Evolutionary conservation across 2,888 invertebrate species (phyloP).

Genomic region (Autographa pulchrina): DNA sequence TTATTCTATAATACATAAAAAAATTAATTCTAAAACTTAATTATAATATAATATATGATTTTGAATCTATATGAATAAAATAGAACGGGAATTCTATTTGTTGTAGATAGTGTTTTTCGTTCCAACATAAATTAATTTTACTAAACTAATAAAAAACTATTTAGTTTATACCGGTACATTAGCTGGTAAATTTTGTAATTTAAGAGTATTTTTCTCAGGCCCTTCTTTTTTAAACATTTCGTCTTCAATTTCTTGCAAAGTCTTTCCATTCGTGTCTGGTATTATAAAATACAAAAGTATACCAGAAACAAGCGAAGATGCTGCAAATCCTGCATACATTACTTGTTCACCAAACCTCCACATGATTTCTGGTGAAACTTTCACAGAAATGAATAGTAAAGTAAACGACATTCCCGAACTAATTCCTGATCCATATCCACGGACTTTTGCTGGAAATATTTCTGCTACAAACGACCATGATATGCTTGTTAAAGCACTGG

Average conservation of each 20-base stretch:
- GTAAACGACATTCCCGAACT: slow-evolving; percentile 66
- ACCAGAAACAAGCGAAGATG: slow-evolving; percentile 59
- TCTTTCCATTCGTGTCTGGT: slow-evolving; percentile 89
- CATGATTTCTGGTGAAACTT: slow-evolving; percentile 69
- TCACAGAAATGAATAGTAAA: slow-evolving; percentile 69
- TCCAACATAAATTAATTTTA: neutral
- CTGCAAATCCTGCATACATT: slow-evolving; percentile 67
- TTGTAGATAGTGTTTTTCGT: neutral
- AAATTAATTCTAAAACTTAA: no score
- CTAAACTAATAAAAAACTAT: neutral
- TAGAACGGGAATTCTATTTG: no score
- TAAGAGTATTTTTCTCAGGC: slow-evolving; percentile 7
- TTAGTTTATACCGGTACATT: slow-evolving; percentile 10
- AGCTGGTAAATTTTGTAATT: slow-evolving; percentile 5
- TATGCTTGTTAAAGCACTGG: slow-evolving; percentile 63
- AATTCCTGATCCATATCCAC: slow-evolving; percentile 74
- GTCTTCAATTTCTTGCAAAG: slow-evolving; percentile 91
- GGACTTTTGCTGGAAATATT: slow-evolving; percentile 70
- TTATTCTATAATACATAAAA: no score
- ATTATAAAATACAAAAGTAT: slow-evolving; percentile 65
- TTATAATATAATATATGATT: no score
- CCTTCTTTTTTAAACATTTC: slow-evolving; percentile 58
- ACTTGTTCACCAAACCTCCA: slow-evolving; percentile 60
- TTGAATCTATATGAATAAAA: no score
- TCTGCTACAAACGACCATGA: slow-evolving; percentile 74